Evolutionary conservation across 2,113 vertebrate genomes (phyloP).

Genomic region (Varanus salvator): DNA sequence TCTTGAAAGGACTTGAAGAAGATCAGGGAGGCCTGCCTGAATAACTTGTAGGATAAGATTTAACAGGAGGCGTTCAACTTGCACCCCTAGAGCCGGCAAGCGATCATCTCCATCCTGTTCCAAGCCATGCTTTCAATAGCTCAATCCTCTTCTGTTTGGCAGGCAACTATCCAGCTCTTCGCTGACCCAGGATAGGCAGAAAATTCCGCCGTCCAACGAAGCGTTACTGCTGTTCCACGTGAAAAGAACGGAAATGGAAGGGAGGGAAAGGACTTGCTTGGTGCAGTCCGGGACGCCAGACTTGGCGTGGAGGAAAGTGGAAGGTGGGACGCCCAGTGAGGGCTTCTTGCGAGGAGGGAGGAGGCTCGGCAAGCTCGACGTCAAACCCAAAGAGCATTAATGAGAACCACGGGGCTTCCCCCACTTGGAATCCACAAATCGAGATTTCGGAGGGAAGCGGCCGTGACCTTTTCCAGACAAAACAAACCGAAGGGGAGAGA

Average conservation of each 20-base stretch:
- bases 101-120: not conserved
- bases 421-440: not conserved
- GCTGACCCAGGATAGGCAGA: too few relatives aligned
- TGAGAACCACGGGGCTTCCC: conserved; percentile 16
- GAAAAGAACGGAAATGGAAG: not conserved
- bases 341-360: not conserved
- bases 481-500: not conserved
- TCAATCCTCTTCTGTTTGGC: not conserved
- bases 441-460: not conserved
- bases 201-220: not conserved
- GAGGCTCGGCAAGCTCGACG: not conserved
- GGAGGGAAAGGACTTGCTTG: not conserved
- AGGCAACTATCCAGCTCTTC: not conserved
- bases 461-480: not conserved
- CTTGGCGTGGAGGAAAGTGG: not conserved
- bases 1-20: not conserved
- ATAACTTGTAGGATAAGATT: not conserved
- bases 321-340: not conserved
- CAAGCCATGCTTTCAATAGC: not conserved
- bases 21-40: not conserved
- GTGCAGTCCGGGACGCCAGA: not conserved
- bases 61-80: too few relatives aligned
- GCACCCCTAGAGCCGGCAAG: not conserved
- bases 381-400: not conserved
- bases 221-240: not conserved